Evolutionary conservation across 2,888 invertebrate genomes (phyloP), one percentile per base, ranked within the genome.

Genomic region (Odontomyia ornata): DNA sequence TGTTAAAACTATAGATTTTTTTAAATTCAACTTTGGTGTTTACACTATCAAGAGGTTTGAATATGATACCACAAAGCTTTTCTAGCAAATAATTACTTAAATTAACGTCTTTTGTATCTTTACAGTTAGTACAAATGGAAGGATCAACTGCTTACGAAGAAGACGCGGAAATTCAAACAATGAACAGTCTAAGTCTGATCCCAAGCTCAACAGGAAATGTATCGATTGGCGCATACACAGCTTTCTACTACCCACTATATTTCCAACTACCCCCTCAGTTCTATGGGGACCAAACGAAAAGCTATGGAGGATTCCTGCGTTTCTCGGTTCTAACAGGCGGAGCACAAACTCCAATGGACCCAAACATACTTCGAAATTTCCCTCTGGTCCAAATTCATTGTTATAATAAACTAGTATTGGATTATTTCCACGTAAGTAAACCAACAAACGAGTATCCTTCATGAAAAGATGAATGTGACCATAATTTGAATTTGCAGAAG

Each of bases 291-390:
- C 88, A 93, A 85, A 92, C 95, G 18, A 90, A 93, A 79, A 96
- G 97, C 25, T 99, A 99, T 86, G 97, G 96, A 28, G 98, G 98
- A 3, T 91, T 91, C 80, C 87, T 99, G 67, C 89, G 93, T 80
- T 97, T 97, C 84, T 89, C 90, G 0, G 90, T 93, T 0, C 90
- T 93, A 75, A 92, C 92, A 79, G 91, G 91, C 62, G 91, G 91
- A 3, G 86, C 86, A 13, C 89, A 89, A 0, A 89, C 90, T 0
- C 88, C 89, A 46, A 88, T 91, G 23, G 89, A 91, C 43, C 85
- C 88, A 0, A 86, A 87, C 3, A 88, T 91, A 1, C 83, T 92
- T 52, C 86, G 88, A 1, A 88, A 90, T 76, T 93, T 92, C 85
- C 96, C 97, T 0, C 86, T 96, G 18, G 93, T 97, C 4, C 93